Evolutionary conservation across 2,797 vertebrate genomes (phyloP), one percentile per base, ranked within the genome.

Genomic region (Pelobates cultripes): DNA sequence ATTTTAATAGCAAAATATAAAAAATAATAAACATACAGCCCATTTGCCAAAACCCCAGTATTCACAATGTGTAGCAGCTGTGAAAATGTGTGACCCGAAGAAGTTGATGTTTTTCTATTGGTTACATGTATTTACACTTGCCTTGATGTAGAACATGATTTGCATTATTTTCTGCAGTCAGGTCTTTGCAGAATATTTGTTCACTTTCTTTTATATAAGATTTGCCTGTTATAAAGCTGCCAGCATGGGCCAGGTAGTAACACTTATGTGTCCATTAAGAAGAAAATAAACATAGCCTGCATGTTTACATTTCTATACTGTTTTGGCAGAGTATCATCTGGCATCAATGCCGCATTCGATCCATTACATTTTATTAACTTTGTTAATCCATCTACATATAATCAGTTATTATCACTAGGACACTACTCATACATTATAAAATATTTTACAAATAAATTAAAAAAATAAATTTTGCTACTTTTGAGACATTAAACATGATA

Each of bases 281-380:
- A 64, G 6, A n/a, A 64, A 64, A 64, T 64, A 64, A 64, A 64
- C n/a, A 64, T 10, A 40, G 61, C 28, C 14, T 28, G 28, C 7
- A 8, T 60, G 57, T 60, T 51, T 51, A 51, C 14, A 40, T 64
- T 64, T 64, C 28, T 7, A 28, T 40, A 28, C 28, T 28, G n/a
- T 28, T 64, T 64, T 17, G 2, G 61, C 61, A 64, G 61, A 17
- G 40, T 64, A 64, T n/a, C 17, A 4, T 64, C 10, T 40, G 61
- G 61, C 61, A 64, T n/a, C 28, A 5, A 64, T 12, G 13, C 17
- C n/a, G 7, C 10, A 10, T 64, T 40, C 0, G 10, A n/a, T n/a
- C 28, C 61, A 64, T 64, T 2, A 64, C 14, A 64, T 64, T 64
- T 64, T 64, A 64, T 64, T 64, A 41, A 64, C 61, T 64, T 64